Evolutionary conservation across 2,113 vertebrate species (phyloP).

Genomic region (Motacilla alba): DNA sequence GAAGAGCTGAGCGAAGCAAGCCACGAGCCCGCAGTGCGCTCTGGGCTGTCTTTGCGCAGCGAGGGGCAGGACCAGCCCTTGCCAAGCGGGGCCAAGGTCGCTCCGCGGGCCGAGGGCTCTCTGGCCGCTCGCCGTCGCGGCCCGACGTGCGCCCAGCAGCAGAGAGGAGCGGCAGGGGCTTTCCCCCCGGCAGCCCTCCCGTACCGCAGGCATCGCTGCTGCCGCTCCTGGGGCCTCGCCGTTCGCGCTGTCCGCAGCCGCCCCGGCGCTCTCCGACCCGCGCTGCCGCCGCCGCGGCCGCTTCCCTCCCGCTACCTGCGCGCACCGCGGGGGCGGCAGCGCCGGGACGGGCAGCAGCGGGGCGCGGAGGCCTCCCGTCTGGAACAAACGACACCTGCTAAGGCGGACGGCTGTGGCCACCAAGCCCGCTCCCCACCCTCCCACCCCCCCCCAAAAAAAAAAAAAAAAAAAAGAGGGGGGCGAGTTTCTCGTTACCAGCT

Average conservation of each 20-base stretch:
- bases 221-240: neutral
- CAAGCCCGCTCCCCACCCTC: neutral
- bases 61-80: neutral
- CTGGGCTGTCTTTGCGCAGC: neutral
- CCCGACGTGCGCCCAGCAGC: neutral
- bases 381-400: neutral
- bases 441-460: no score
- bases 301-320: neutral
- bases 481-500: neutral
- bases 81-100: neutral
- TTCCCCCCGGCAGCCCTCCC: neutral
- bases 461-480: rapidly evolving
- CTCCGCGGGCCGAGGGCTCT: neutral
- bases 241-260: neutral
- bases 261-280: neutral
- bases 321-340: neutral
- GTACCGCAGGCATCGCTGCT: neutral
- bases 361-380: neutral
- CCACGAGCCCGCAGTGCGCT: neutral
- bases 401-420: neutral
- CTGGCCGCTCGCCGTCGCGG: neutral
- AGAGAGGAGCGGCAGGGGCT: neutral
- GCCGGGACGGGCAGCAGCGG: neutral
- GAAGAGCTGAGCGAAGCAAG: neutral
- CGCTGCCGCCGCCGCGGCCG: no score